These are phyloP conservation scores for Entelurus aequoreus DNA, from an alignment of 2,113 vertebrate genomes.

Conservation along the genomic window DNA sequence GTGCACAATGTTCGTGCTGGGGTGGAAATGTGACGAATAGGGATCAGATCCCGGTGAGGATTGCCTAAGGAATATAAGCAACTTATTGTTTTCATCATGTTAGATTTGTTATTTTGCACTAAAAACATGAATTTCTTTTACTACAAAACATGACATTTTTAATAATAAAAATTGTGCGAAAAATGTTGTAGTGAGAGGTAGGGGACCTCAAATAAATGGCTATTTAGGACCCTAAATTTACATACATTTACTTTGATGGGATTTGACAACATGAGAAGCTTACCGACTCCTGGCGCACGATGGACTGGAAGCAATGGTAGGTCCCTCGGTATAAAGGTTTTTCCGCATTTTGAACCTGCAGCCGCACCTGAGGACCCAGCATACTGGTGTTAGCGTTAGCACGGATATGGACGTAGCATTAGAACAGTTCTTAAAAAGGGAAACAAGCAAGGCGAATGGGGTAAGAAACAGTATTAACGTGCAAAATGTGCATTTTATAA, in stretches of 20 bases:
- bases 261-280: slow-evolving; percentile 15
- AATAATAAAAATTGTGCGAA: too few relatives aligned
- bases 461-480: slow-evolving; percentile 16
- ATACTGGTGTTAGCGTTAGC: slow-evolving; percentile 16
- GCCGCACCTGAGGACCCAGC: slow-evolving; percentile 79
- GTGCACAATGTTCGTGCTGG: too few relatives aligned
- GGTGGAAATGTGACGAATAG: too few relatives aligned
- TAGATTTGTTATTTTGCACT: too few relatives aligned
- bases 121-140: too few relatives aligned
- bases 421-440: slow-evolving; percentile 11
- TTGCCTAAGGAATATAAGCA: too few relatives aligned
- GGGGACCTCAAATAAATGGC: too few relatives aligned
- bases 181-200: too few relatives aligned
- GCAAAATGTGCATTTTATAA: slow-evolving; percentile 20
- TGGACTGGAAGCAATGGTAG: slow-evolving; percentile 91
- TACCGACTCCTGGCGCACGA: slow-evolving; percentile 90
- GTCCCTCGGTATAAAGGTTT: slow-evolving; percentile 92
- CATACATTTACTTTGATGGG: neutral
- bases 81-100: too few relatives aligned
- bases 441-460: slow-evolving; percentile 30
- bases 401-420: slow-evolving; percentile 6
- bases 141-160: too few relatives aligned
- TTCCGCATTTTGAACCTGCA: slow-evolving; percentile 90
- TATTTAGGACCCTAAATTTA: too few relatives aligned
- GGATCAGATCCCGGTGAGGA: too few relatives aligned